A percentile compares a stretch with the other conserved stretches of the same genome.
These are phyloP conservation scores for Archocentrus centrarchus DNA, from an alignment of 2,113 vertebrate genomes.

Conservation along the genomic window DNA sequence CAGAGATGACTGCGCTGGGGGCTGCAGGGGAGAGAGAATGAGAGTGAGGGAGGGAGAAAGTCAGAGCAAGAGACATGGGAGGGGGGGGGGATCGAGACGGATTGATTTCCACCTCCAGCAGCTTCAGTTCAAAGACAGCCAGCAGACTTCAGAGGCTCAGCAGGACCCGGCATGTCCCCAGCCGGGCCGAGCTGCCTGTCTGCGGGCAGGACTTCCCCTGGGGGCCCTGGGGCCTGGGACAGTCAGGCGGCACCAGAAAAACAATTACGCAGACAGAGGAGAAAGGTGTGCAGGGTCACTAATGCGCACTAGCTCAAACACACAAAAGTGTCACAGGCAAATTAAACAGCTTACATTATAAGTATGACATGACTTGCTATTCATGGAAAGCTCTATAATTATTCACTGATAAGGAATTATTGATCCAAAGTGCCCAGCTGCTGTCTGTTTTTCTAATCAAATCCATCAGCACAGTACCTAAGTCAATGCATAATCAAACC, in stretches of 20 bases:
- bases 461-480: background rate
- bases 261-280: slow-evolving; percentile 73
- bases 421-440: background rate
- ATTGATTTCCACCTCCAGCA: slow-evolving; percentile 82
- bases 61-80: background rate
- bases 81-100: slow-evolving; percentile 56
- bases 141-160: slow-evolving; percentile 80
- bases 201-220: slow-evolving; percentile 81
- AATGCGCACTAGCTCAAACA: slow-evolving; percentile 17
- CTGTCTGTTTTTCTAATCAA: background rate
- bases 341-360: background rate
- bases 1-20: slow-evolving; percentile 43
- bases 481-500: background rate
- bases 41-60: slow-evolving; percentile 25
- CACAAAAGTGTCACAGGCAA: background rate
- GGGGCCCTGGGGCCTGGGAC: slow-evolving; percentile 69
- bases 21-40: slow-evolving; percentile 45
- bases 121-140: slow-evolving; percentile 79
- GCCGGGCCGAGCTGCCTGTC: slow-evolving; percentile 77
- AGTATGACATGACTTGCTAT: background rate
- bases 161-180: slow-evolving; percentile 81
- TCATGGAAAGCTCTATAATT: background rate
- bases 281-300: slow-evolving; percentile 59
- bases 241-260: slow-evolving; percentile 78
- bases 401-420: background rate